Evolutionary conservation across 2,888 invertebrate species (phyloP).

Genomic region (Lasioglossum oenotherae): DNA sequence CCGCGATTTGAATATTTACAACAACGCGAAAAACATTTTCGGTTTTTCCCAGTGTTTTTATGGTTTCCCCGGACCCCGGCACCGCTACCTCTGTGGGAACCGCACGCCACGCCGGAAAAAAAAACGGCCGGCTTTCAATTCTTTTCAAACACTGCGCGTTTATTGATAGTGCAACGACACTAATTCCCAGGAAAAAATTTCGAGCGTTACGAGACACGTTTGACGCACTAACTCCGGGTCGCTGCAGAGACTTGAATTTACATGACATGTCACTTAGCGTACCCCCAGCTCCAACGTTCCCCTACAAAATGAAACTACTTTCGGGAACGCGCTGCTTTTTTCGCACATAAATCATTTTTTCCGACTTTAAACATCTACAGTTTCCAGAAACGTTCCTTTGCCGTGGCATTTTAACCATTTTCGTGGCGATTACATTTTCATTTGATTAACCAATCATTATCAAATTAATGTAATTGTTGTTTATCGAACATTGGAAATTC

Average conservation of each 20-base stretch:
- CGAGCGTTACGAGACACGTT: background rate
- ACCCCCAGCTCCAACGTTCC: background rate
- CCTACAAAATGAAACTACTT: background rate
- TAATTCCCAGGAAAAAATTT: slow-evolving; percentile 7
- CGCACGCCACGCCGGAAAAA: background rate
- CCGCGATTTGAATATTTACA: slow-evolving; percentile 64
- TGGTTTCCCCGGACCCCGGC: background rate
- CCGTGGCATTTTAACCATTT: background rate
- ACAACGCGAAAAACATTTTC: slow-evolving; percentile 30
- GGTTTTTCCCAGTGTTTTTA: slow-evolving; percentile 16
- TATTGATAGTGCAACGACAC: background rate
- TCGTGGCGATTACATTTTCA: background rate
- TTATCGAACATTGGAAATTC: too few relatives aligned
- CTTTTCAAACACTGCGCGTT: background rate
- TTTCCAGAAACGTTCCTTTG: background rate
- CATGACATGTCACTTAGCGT: background rate
- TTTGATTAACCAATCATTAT: background rate
- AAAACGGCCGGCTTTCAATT: slow-evolving; percentile 1
- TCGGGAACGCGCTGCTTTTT: background rate
- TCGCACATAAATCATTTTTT: background rate
- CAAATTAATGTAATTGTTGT: too few relatives aligned
- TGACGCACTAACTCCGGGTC: background rate
- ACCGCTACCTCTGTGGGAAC: background rate
- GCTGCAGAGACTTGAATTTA: background rate
- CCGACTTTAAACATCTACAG: background rate